Base-by-base conservation (phyloP, 2,888 invertebrate species). In the Limnephilus rhombicus region DNA sequence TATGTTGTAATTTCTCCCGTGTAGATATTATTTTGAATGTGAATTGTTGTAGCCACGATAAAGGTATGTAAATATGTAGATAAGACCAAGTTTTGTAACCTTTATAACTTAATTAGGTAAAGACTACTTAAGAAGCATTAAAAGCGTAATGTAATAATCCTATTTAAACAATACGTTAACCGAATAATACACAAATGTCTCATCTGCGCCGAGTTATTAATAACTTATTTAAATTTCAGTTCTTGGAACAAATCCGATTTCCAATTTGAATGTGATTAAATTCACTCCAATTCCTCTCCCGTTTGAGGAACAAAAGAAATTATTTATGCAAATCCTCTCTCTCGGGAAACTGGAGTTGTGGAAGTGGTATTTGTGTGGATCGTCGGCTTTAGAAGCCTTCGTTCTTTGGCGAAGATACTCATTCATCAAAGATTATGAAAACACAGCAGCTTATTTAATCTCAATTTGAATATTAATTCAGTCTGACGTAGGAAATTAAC, bases 221-320 rank as follows among this genome's bases (percentile, higher is more conserved):
- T 29, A 82, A 53, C 83, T 53, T 85, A 83, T 90, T 90, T 85
- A 49, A 83, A 45, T 83, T 83, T 90, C 45, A 90, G 29, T 90
- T 90, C 90, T 29, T 90, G 24, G 31, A 85, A 80, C 85, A 90
- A 85, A 90, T 90, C 83, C 90, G 34, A 83, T 83, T 90, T 90
- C 31, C 83, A 90, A 90, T 90, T 90, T 82, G 90, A 90, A 85
- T 90, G 45, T 53, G 82, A 90, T 82, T 90, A 82, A 90, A 90
- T 90, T 82, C 83, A 82, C 90, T 90, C 83, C 31, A 83, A 53
- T 90, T 88, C 80, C 85, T 53, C 45, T 82, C 37, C 85, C 90
- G 82, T 68, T 82, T 34, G 82, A 45, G 45, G 49, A 91, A 91
- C 91, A 91, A 91, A 91, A 91, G 91, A 91, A 86, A 91, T 91